Percentiles rank a stretch among this genome's conserved stretches.
These are phyloP conservation scores for Zaprionus capensis DNA, from an alignment of 1,140 invertebrate species.

Conservation along the genomic window DNA sequence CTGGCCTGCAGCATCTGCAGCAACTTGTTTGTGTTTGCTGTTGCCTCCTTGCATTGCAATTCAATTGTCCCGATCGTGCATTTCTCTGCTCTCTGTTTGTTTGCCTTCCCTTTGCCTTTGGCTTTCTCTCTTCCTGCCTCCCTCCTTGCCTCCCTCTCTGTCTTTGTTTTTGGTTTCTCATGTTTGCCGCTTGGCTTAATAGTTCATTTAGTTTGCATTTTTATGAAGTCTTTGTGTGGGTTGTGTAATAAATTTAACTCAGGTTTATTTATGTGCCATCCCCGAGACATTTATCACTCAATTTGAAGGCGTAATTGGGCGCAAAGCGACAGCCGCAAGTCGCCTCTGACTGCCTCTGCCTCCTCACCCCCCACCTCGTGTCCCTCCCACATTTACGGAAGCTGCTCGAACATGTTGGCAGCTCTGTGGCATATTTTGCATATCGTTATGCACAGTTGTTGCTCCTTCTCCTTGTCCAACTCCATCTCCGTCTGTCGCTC, in stretches of 20 bases:
- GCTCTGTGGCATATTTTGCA: constrained; percentile 78
- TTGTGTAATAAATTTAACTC: constrained; percentile 83
- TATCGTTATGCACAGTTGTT: constrained; percentile 73
- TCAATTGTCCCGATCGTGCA: constrained; percentile 72
- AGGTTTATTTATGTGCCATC: constrained; percentile 81
- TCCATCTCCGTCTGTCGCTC: not conserved
- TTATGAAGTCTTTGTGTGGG: constrained; percentile 82
- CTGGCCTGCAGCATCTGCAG: constrained; percentile 16
- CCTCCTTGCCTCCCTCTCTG: not conserved
- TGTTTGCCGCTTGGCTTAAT: constrained; percentile 75
- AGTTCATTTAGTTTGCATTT: constrained; percentile 83
- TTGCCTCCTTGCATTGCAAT: constrained; percentile 62
- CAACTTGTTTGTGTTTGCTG: constrained; percentile 48
- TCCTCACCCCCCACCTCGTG: not conserved
- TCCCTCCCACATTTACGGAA: constrained; percentile 20
- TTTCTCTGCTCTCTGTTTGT: constrained; percentile 50
- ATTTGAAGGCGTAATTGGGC: constrained; percentile 82
- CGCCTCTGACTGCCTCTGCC: not conserved
- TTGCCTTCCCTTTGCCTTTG: constrained; percentile 27
- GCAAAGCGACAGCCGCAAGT: constrained; percentile 70
- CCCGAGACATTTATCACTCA: constrained; percentile 80
- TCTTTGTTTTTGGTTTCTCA: constrained; percentile 64
- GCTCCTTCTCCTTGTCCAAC: constrained; percentile 12
- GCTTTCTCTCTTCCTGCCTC: constrained; percentile 17
- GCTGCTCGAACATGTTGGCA: constrained; percentile 44